Conservation (phyloP, 35 echinoderm and acorn worm species). For the Lytechinus pictus region DNA sequence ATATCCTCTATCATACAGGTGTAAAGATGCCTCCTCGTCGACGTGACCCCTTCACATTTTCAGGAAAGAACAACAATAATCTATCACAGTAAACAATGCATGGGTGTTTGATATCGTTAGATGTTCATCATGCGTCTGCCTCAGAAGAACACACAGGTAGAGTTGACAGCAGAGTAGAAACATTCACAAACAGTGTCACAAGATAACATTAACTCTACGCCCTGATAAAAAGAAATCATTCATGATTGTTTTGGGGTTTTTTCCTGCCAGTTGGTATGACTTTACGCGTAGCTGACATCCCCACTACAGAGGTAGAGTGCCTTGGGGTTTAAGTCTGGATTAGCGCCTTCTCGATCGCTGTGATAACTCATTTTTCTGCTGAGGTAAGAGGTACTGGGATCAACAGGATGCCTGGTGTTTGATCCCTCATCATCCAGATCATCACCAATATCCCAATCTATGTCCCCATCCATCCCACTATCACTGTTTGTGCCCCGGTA, state of each 20-base stretch:
- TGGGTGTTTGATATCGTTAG: neutral
- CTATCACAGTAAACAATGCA: neutral
- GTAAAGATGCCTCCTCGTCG: neutral
- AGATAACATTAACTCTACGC: slow-evolving; percentile 39
- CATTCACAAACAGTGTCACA: neutral
- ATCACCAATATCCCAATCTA: slow-evolving; percentile 33
- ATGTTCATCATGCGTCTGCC: neutral
- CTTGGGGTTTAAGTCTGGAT: slow-evolving; percentile 13
- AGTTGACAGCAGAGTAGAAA: slow-evolving; percentile 1
- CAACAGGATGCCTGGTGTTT: neutral
- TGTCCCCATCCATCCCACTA: slow-evolving; percentile 48
- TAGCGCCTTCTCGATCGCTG: neutral
- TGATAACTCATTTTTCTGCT: neutral
- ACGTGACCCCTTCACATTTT: neutral
- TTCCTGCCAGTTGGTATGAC: neutral
- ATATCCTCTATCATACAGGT: neutral
- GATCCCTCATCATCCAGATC: neutral
- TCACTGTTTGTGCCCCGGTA: slow-evolving; percentile 40
- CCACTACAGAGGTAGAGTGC: slow-evolving; percentile 45
- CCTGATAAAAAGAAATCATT: slow-evolving; percentile 20
- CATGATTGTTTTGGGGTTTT: neutral
- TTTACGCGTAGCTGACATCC: neutral
- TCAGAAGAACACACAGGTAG: neutral
- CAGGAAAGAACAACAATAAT: neutral
- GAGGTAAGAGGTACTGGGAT: slow-evolving; percentile 40